Evolutionary conservation across 2,113 vertebrate genomes (phyloP), one percentile per base, ranked within the genome.

Genomic region (Tympanuchus pallidicinctus): DNA sequence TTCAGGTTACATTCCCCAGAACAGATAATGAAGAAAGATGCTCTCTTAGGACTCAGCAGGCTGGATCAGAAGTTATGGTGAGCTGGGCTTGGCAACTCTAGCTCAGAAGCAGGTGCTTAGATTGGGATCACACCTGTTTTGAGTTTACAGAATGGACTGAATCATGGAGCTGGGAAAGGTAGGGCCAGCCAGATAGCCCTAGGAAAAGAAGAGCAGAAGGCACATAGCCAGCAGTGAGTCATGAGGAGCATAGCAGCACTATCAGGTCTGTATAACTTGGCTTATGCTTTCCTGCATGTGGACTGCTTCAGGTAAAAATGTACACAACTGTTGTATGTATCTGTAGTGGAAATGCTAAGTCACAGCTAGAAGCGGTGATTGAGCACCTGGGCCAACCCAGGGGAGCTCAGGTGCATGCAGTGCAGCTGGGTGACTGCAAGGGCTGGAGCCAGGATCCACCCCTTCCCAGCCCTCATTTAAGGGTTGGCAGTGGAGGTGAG

Each of bases 201-300:
- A 3, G 10, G 27, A 71, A 74, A 45, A 50, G 52, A 42, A 11
- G 7, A 79, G 71, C 38, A 50, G 10, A 42, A 57, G 36, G 19
- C 19, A 25, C 3, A 4, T 1, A 47, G 70, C 5, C 16, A 32
- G 25, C 25, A 10, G 20, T 1, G 50, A 45, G 40, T 16, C 0
- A 0, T 13, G 5, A 52, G 82, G 19, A 64, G 0, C 47, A 4
- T 13, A 50, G 45, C 22, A 74, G 64, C 21, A 4, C 5, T 3
- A n/a, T 4, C 56, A n/a, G 15, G 15, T 54, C 43, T 60, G 2
- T 17, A 21, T 30, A 11, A 10, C 20, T 16, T 13, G n/a, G 15
- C 8, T 79, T 28, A 5, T 0, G 0, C 5, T 52, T 61, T 19
- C 15, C 24, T 2, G 0, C 3, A 1, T 0, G 4, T 17, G 15